phyloP scores from a whole-genome alignment of 2,888 invertebrate genomes.

The Coremacera marginata region DNA sequence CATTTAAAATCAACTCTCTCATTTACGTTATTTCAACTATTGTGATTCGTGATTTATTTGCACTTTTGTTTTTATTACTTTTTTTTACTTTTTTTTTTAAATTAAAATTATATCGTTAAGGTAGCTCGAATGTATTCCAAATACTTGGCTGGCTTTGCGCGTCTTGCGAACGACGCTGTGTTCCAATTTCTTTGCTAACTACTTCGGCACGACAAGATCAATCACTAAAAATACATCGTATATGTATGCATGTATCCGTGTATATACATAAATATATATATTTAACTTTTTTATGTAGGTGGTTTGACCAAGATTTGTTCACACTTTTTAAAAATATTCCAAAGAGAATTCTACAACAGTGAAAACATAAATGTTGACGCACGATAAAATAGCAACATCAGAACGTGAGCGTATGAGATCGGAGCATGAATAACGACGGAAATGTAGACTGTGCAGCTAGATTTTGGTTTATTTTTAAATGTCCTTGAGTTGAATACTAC shows the following conservation, averaged over 20 bases:
- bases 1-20: neutral
- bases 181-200: slow-evolving; percentile 31
- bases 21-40: neutral
- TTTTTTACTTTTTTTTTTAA: neutral
- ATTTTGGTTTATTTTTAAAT: slow-evolving; percentile 64
- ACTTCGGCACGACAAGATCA: slow-evolving; percentile 51
- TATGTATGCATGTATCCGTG: slow-evolving; percentile 23
- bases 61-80: neutral
- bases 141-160: too few species aligned
- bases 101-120: neutral
- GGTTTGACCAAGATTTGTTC: neutral
- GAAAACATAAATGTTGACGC: neutral
- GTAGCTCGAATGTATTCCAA: neutral
- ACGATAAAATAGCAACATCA: slow-evolving; percentile 9
- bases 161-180: slow-evolving; percentile 6
- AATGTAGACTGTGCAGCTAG: slow-evolving; percentile 56
- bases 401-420: neutral
- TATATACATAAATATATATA: slow-evolving; percentile 1
- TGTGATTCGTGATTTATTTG: neutral
- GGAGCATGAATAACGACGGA: slow-evolving; percentile 15
- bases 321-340: slow-evolving; percentile 4
- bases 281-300: neutral
- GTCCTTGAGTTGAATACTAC: slow-evolving; percentile 64
- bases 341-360: neutral
- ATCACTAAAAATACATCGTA: slow-evolving; percentile 57